These are phyloP conservation scores for Gila orcuttii DNA, from an alignment of 2,113 vertebrate species.

Conservation along the genomic window DNA sequence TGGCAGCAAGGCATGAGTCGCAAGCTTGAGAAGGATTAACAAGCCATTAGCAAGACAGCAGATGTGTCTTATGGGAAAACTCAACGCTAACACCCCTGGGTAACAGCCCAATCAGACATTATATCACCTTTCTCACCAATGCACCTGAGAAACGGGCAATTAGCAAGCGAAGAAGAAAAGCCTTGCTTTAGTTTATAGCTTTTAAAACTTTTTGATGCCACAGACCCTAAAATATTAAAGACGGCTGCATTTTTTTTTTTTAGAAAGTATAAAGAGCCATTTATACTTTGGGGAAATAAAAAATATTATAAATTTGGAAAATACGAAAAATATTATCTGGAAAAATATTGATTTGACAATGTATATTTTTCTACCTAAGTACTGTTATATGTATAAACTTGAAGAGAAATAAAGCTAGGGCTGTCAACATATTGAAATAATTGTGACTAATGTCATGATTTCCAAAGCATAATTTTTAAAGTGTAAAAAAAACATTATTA, in stretches of 20 bases:
- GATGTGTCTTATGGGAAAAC: conserved; percentile 68
- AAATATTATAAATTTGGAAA: no score
- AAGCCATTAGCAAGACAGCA: conserved; percentile 71
- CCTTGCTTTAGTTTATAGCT: neutral
- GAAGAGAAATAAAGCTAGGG: neutral
- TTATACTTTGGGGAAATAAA: neutral
- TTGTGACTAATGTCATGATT: neutral
- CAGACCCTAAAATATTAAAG: neutral
- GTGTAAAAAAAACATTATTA: no score
- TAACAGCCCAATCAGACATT: conserved; percentile 59
- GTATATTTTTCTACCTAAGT: neutral
- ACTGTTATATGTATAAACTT: neutral
- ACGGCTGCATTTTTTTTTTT: neutral
- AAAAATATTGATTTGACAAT: neutral
- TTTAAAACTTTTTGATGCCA: neutral
- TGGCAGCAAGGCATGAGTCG: neutral
- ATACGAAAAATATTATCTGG: neutral
- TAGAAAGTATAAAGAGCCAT: neutral
- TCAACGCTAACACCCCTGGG: conserved; percentile 68
- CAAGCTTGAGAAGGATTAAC: conserved; percentile 67
- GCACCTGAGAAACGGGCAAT: neutral
- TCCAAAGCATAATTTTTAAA: no score
- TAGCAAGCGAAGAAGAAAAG: neutral
- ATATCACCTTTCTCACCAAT: neutral
- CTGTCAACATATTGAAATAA: neutral